Conservation (phyloP, 37 sponge, comb jelly and placozoan species). For the Beroe forskalii region DNA sequence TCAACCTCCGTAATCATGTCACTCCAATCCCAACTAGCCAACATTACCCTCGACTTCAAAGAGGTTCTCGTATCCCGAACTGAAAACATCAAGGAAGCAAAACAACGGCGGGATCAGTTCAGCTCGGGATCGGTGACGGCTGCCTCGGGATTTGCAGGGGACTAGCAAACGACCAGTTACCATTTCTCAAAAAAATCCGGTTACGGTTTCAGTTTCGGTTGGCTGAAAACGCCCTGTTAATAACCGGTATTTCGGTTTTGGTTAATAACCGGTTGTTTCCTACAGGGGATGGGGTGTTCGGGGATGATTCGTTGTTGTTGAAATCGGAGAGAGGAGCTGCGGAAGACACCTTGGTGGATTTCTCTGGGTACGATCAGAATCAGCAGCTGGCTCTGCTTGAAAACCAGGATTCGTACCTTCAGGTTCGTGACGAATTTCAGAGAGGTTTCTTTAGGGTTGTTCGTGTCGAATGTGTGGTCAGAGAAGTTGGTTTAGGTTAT, state of each 20-base stretch:
- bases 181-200: too few species aligned
- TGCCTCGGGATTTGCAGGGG: too few species aligned
- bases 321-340: slow-evolving; percentile 8
- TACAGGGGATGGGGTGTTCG: slow-evolving; percentile 16
- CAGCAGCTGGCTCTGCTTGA: slow-evolving; percentile 39
- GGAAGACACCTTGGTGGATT: background rate
- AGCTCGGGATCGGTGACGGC: background rate
- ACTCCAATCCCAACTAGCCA: slow-evolving; percentile 81
- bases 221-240: too few species aligned
- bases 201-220: too few species aligned
- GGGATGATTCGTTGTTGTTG: background rate
- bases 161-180: too few species aligned
- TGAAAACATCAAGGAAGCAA: slow-evolving; percentile 37
- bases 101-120: slow-evolving; percentile 62
- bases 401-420: slow-evolving; percentile 41
- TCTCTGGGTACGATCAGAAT: background rate
- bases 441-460: too few species aligned
- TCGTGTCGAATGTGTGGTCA: too few species aligned
- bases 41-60: slow-evolving; percentile 89
- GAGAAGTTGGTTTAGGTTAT: too few species aligned
- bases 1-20: slow-evolving; percentile 41
- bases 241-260: background rate
- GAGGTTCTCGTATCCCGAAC: slow-evolving; percentile 74
- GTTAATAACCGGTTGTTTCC: background rate
- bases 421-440: too few species aligned